Evolutionary conservation across 2,888 invertebrate species (phyloP).

Genomic region (Escarpia spicata): DNA sequence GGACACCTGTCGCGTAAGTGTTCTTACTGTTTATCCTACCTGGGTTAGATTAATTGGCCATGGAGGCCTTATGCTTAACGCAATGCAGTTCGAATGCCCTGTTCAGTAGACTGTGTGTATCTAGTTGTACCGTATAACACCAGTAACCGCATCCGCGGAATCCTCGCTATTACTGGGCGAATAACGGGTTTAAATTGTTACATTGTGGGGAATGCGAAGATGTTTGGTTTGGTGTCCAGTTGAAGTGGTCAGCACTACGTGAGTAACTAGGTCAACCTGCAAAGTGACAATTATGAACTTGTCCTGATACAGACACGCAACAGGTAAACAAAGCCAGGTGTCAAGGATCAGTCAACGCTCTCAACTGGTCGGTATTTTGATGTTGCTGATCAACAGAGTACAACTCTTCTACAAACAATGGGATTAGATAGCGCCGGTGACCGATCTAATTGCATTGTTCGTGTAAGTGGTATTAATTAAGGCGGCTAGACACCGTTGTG

Average conservation of each 20-base stretch:
- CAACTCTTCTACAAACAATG: not conserved
- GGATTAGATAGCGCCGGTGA: not conserved
- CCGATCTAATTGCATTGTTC: not conserved
- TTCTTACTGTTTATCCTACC: not conserved
- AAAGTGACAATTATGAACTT: not conserved
- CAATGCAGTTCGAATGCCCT: not conserved
- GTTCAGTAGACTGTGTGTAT: not conserved
- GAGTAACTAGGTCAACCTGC: not conserved
- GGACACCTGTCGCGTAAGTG: not conserved
- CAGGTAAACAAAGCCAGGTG: slow-evolving; percentile 1
- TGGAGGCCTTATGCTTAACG: not conserved
- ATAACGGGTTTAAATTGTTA: not conserved
- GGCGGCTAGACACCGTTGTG: not conserved
- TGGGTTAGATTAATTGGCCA: not conserved
- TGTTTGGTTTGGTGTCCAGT: not conserved
- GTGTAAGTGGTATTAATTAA: not conserved
- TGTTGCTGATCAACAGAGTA: not conserved
- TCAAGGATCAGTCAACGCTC: not conserved
- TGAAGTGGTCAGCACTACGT: not conserved
- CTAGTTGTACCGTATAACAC: not conserved
- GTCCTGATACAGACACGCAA: not conserved
- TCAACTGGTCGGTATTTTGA: not conserved
- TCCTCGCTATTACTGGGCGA: not conserved
- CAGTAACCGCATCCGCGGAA: not conserved
- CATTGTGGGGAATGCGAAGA: not conserved